Evolutionary conservation across 2,888 invertebrate species (phyloP).

Genomic region (Cheilosia variabilis): DNA sequence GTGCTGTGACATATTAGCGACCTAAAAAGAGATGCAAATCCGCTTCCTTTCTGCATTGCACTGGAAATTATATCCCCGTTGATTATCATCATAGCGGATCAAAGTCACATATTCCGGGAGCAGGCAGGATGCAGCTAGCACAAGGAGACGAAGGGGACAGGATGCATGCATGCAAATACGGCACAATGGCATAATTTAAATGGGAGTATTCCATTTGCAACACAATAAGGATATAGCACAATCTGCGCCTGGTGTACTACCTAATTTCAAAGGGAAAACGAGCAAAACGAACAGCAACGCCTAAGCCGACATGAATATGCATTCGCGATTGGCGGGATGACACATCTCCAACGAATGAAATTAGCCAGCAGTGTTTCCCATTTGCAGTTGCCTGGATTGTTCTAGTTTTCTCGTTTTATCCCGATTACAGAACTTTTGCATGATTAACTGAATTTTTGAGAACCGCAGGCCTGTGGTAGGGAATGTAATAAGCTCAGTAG

Average conservation of each 20-base stretch:
- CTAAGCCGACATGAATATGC: conserved; percentile 63
- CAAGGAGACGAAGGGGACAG: conserved; percentile 20
- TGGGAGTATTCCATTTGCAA: conserved; percentile 66
- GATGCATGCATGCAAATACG: conserved; percentile 61
- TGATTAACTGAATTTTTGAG: not conserved
- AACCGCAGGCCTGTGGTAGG: not conserved
- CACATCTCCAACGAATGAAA: conserved; percentile 64
- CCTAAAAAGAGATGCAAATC: conserved; percentile 67
- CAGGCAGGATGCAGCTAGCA: conserved; percentile 17
- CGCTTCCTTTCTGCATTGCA: conserved; percentile 61
- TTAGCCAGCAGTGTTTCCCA: conserved; percentile 45
- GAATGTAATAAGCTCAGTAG: not conserved
- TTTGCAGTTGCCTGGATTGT: conserved; percentile 39
- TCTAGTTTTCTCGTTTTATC: conserved; percentile 30
- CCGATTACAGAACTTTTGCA: not conserved
- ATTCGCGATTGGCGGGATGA: conserved; percentile 72
- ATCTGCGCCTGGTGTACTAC: conserved; percentile 60
- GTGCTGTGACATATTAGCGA: conserved; percentile 66
- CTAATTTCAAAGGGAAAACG: conserved; percentile 68
- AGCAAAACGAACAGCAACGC: conserved; percentile 45
- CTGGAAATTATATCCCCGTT: conserved; percentile 67
- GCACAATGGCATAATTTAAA: conserved; percentile 72
- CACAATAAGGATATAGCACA: conserved; percentile 71
- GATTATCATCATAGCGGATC: conserved; percentile 72
- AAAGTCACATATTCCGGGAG: conserved; percentile 65